phyloP scores from a whole-genome alignment of 2,888 invertebrate genomes.

The Steinernema hermaphroditum region DNA sequence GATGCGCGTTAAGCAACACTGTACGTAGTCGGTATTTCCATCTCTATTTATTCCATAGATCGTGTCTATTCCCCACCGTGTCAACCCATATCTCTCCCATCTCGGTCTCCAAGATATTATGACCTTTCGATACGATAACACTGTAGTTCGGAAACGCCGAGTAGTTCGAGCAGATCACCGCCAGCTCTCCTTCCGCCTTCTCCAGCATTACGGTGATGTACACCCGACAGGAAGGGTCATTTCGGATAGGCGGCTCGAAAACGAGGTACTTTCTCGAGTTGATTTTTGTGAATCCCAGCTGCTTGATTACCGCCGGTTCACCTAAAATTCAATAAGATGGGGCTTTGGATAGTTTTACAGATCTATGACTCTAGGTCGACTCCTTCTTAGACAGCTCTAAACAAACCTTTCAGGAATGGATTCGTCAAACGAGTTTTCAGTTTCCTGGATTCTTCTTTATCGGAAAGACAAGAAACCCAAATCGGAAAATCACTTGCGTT shows the following conservation, averaged over 20 bases:
- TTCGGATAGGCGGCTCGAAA: neutral
- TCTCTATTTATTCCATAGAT: neutral
- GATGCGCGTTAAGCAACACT: too few species aligned
- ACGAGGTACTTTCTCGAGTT: neutral
- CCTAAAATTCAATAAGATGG: neutral
- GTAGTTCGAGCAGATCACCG: neutral
- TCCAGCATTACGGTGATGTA: neutral
- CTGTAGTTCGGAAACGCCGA: neutral
- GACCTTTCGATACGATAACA: neutral
- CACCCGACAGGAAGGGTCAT: neutral
- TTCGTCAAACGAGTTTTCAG: neutral
- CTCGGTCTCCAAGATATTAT: neutral
- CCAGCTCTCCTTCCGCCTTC: neutral
- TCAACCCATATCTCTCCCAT: neutral
- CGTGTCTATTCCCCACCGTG: neutral
- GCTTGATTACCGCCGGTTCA: neutral
- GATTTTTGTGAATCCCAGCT: slow-evolving; percentile 1
- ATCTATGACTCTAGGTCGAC: neutral
- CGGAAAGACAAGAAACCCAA: neutral
- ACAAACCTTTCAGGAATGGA: neutral
- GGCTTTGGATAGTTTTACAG: too few species aligned
- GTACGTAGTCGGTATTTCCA: too few species aligned
- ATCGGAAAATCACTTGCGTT: neutral
- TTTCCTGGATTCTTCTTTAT: neutral
- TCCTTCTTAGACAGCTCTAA: too few species aligned